Evolutionary conservation across 2,888 invertebrate species (phyloP).

Genomic region (Kuschelorhynchus macadamiae): DNA sequence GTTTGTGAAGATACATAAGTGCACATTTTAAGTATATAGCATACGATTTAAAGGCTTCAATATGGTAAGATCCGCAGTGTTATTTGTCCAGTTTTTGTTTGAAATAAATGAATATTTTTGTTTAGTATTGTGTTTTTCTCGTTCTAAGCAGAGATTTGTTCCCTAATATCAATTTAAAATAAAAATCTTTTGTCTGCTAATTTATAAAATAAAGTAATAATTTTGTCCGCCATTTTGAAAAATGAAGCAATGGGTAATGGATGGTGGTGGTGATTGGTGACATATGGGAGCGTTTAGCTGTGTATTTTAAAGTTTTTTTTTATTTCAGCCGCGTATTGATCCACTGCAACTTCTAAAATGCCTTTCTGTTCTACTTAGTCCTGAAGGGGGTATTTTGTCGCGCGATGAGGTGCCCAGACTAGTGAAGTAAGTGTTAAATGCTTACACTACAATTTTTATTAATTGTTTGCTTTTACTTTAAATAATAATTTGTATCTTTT

Average conservation of each 20-base stretch:
- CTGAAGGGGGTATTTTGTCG: slow-evolving; percentile 90
- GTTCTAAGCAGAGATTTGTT: too few relatives aligned
- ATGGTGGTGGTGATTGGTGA: too few relatives aligned
- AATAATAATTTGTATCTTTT: too few relatives aligned
- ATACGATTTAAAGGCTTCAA: background rate
- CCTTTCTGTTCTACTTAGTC: slow-evolving; percentile 86
- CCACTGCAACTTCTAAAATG: slow-evolving; percentile 91
- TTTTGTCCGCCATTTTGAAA: slow-evolving; percentile 17
- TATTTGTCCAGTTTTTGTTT: background rate
- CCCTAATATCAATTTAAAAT: background rate
- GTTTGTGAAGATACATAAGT: too few relatives aligned
- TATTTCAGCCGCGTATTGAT: slow-evolving; percentile 90
- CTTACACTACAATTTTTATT: slow-evolving; percentile 15
- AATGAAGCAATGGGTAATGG: background rate
- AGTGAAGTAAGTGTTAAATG: slow-evolving; percentile 78
- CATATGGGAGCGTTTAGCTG: slow-evolving; percentile 24
- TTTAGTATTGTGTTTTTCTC: slow-evolving; percentile 1
- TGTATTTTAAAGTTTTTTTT: slow-evolving; percentile 27
- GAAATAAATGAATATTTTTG: slow-evolving; percentile 2
- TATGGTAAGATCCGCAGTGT: slow-evolving; percentile 28
- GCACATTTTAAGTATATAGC: too few relatives aligned
- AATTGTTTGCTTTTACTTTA: background rate
- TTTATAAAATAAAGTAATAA: too few relatives aligned
- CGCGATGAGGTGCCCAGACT: slow-evolving; percentile 89
- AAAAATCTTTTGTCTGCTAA: too few relatives aligned